phyloP scores from a whole-genome alignment of 2,113 vertebrate genomes.

The Sarotherodon lohbergeri region DNA sequence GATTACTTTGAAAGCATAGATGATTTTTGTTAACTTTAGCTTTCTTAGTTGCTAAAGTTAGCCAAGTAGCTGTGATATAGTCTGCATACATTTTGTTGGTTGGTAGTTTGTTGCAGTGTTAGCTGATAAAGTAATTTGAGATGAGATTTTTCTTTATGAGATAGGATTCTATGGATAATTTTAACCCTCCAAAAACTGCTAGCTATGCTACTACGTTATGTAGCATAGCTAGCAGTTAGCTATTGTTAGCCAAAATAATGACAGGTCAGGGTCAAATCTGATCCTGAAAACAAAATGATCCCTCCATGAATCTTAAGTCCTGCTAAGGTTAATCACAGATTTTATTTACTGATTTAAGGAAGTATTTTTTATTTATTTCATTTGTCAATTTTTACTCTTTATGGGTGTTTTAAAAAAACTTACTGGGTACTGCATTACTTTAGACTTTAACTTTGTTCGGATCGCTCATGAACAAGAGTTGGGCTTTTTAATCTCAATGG shows the following conservation, averaged over 20 bases:
- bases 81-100: background rate
- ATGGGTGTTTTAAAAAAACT: background rate
- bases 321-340: background rate
- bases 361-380: background rate
- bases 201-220: background rate
- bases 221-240: background rate
- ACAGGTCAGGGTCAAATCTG: background rate
- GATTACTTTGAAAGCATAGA: background rate
- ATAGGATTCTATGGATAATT: background rate
- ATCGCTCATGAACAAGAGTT: background rate
- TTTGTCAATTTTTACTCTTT: background rate
- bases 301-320: background rate
- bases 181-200: background rate
- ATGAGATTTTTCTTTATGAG: background rate
- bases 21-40: background rate
- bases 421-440: background rate
- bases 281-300: background rate
- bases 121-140: background rate
- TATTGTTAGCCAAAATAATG: background rate
- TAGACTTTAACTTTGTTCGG: background rate
- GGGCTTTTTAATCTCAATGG: background rate
- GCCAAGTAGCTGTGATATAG: background rate
- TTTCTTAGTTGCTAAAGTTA: background rate
- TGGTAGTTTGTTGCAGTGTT: background rate
- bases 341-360: background rate